A percentile compares a stretch with the other conserved stretches of the same genome.
Evolutionary conservation across 2,888 invertebrate genomes (phyloP).

Genomic region (Chaetogeoica ovagalla): DNA sequence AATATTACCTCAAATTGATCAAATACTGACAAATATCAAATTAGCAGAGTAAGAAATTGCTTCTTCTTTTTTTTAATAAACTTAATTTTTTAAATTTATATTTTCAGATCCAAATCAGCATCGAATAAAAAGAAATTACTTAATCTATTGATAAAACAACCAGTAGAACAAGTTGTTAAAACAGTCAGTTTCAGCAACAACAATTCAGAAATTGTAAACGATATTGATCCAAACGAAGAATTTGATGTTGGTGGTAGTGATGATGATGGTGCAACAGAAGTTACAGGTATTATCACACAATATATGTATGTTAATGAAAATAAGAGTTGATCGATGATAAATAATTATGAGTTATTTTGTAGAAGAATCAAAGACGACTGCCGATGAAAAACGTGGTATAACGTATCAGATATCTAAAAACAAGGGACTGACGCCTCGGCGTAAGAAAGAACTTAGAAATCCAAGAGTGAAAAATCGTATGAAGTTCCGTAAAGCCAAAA

Average conservation of each 20-base stretch:
- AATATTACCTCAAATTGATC: constrained; percentile 51
- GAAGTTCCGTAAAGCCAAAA: constrained; percentile 89
- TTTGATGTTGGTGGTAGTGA: background rate
- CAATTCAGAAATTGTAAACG: background rate
- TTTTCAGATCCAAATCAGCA: background rate
- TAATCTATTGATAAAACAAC: constrained; percentile 27
- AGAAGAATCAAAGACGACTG: background rate
- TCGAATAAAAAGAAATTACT: constrained; percentile 33
- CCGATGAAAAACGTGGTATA: constrained; percentile 74
- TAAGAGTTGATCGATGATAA: background rate
- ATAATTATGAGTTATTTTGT: background rate
- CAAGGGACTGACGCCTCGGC: constrained; percentile 86
- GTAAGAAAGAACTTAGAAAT: constrained; percentile 90
- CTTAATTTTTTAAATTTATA: background rate
- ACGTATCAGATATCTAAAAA: constrained; percentile 95
- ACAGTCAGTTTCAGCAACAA: background rate
- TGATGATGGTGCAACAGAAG: background rate
- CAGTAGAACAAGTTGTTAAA: background rate
- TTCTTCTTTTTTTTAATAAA: background rate
- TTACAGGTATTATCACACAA: constrained; percentile 1
- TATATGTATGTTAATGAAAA: background rate
- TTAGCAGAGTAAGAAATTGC: constrained; percentile 4
- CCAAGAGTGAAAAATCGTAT: constrained; percentile 92
- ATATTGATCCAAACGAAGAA: background rate
- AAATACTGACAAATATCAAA: constrained; percentile 23